phyloP scores from a whole-genome alignment of 2,888 invertebrate species.

The Spilosoma lubricipeda region DNA sequence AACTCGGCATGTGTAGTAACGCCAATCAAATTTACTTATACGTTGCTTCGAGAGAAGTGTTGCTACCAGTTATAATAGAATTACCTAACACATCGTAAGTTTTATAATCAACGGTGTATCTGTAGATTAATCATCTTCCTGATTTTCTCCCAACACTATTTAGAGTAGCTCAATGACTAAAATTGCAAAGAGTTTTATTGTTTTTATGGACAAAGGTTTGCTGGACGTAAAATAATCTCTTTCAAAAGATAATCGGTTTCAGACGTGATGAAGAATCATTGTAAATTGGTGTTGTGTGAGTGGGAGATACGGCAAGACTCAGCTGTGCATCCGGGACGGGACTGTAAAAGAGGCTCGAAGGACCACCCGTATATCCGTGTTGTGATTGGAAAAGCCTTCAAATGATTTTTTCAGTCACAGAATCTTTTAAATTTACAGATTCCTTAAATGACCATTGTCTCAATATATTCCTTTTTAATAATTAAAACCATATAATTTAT shows the following conservation, averaged over 20 bases:
- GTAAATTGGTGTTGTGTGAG: neutral
- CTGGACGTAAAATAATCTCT: neutral
- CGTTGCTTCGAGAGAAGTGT: conserved; percentile 26
- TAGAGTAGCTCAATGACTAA: neutral
- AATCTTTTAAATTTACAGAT: neutral
- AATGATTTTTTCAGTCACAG: neutral
- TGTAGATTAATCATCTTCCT: neutral
- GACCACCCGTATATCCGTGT: neutral
- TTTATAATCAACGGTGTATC: neutral
- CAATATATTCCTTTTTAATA: neutral
- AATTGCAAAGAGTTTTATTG: no score
- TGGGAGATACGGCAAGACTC: neutral
- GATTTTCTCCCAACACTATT: neutral
- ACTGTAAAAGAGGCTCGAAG: neutral
- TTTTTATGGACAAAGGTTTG: neutral
- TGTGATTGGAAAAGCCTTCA: neutral
- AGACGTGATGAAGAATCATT: neutral
- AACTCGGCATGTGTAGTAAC: conserved; percentile 51
- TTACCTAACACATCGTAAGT: neutral
- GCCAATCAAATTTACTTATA: conserved; percentile 52
- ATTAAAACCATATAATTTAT: no score
- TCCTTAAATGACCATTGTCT: neutral
- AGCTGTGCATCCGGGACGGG: neutral
- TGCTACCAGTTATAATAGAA: conserved; percentile 7
- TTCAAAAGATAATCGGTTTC: neutral